Conservation (phyloP, 2,113 vertebrate species). For the Aviceda subcristata region DNA sequence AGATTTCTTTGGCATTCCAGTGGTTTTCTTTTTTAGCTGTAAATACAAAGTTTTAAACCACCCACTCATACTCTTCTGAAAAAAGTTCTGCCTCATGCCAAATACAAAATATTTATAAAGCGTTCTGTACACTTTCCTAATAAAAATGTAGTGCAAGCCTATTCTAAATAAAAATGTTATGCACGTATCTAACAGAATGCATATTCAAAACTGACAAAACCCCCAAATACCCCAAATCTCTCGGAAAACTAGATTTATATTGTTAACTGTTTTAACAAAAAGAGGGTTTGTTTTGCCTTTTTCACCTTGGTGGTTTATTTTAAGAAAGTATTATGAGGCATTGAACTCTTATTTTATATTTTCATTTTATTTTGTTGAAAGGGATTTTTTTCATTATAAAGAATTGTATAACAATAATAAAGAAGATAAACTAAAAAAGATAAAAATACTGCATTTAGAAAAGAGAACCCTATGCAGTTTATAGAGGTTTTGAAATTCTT, state of each 20-base stretch:
- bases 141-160: neutral
- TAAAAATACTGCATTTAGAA: neutral
- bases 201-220: neutral
- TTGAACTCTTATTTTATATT: neutral
- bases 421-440: neutral
- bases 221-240: accelerated
- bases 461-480: neutral
- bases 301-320: neutral
- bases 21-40: neutral
- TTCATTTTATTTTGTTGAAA: neutral
- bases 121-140: neutral
- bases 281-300: neutral
- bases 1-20: neutral
- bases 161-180: neutral
- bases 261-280: neutral
- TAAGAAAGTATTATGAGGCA: neutral
- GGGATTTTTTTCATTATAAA: neutral
- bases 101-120: neutral
- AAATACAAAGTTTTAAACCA: neutral
- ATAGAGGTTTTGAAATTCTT: neutral
- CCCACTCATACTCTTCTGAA: neutral
- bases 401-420: neutral
- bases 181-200: neutral
- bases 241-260: neutral
- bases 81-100: neutral